phyloP scores from a whole-genome alignment of 2,113 vertebrate species.

The Myiozetetes cayanensis region DNA sequence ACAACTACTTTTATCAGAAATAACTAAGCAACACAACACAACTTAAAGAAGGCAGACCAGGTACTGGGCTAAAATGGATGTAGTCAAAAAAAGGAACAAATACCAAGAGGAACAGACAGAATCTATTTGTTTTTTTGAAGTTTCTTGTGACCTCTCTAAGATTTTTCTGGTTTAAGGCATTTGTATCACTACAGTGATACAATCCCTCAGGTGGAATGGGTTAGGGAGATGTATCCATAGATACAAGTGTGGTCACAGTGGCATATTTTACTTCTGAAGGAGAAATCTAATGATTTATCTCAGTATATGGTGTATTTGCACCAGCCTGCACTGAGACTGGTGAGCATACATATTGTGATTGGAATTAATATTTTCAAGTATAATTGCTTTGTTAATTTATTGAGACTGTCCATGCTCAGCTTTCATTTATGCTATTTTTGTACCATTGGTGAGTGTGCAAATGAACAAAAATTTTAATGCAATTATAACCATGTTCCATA shows the following conservation, averaged over 20 bases:
- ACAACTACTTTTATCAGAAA: neutral
- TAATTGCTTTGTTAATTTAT: neutral
- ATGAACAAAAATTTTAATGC: neutral
- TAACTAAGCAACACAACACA: neutral
- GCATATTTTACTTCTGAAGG: neutral
- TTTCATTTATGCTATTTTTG: neutral
- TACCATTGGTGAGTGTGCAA: neutral
- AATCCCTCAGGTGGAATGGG: neutral
- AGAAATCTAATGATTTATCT: neutral
- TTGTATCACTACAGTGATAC: neutral
- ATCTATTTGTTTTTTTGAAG: neutral
- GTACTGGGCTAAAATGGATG: neutral
- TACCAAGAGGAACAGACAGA: neutral
- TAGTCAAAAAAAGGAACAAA: neutral
- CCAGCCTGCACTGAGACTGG: neutral
- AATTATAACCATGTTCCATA: neutral
- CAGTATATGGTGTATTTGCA: neutral
- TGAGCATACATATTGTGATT: accelerated
- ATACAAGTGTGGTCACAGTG: neutral
- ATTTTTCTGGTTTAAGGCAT: neutral
- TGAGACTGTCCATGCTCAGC: neutral
- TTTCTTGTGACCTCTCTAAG: neutral
- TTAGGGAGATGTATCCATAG: neutral
- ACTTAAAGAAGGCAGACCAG: neutral
- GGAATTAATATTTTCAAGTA: neutral